Percentiles rank a stretch among this genome's conserved stretches.
These are phyloP conservation scores for Diorhabda elongata DNA, from an alignment of 1,140 invertebrate genomes.

Conservation along the genomic window DNA sequence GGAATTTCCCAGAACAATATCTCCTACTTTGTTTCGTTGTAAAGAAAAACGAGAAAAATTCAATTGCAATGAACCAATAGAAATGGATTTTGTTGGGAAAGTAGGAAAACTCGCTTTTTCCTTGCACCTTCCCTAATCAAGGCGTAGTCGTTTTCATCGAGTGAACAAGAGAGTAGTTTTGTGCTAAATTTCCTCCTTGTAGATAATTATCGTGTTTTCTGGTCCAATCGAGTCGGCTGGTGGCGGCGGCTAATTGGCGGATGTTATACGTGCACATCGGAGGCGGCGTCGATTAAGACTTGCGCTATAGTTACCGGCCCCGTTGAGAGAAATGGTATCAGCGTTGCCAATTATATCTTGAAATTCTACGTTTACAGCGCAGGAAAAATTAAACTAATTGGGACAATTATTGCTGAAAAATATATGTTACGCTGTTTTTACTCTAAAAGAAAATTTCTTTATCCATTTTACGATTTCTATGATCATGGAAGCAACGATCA, in stretches of 20 bases:
- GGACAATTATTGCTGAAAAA: too few species aligned
- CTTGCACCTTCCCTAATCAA: constrained; percentile 8
- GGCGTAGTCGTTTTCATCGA: constrained; percentile 12
- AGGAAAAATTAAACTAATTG: too few species aligned
- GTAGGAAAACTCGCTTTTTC: neutral
- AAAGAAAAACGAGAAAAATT: neutral
- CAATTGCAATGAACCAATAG: neutral
- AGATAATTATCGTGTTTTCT: constrained; percentile 28
- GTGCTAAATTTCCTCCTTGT: constrained; percentile 28
- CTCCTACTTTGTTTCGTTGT: too few species aligned
- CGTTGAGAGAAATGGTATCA: constrained; percentile 6
- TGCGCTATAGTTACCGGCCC: constrained; percentile 34
- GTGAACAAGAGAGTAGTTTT: constrained; percentile 14
- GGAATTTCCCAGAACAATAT: too few species aligned
- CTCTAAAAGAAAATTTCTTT: too few species aligned
- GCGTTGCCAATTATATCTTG: neutral
- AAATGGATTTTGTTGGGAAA: constrained; percentile 3
- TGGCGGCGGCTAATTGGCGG: constrained; percentile 38
- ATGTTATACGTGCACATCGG: constrained; percentile 36
- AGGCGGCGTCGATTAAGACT: constrained; percentile 40
- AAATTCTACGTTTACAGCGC: too few species aligned
- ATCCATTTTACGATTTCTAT: too few species aligned
- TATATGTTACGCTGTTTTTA: too few species aligned
- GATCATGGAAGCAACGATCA: too few species aligned
- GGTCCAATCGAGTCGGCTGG: constrained; percentile 35